Base-by-base conservation (phyloP, 1,140 invertebrate species). In the Bathynomus jamesi region DNA sequence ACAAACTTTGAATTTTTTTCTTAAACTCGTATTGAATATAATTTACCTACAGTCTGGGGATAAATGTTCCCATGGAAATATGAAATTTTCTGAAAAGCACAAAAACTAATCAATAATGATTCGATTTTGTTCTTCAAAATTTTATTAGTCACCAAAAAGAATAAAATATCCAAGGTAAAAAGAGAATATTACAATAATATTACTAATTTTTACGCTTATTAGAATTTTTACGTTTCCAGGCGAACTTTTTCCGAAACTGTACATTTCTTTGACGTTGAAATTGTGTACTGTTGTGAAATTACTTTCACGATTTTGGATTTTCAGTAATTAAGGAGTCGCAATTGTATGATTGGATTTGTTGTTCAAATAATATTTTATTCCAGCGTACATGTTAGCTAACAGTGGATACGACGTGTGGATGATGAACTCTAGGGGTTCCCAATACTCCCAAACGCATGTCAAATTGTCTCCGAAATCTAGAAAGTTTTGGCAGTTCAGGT, bases 341-440 rank as follows among this genome's bases (percentile, higher is more conserved):
- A 29, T 28, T 65, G 64, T 65, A 30, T 65, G 24, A 29, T 28
- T 65, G 64, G 28, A 30, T 65, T 28, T 65, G 64, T n/a, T 65
- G 64, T 65, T n/a, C n/a, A n/a, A n/a, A n/a, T 40, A 40, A 40
- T 53, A 17, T 53, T 3, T 64, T 5, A 3, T 63, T 67, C 66
- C 71, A 82, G 81, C 79, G 3, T 89, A 87, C 76, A 82, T 86
- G 31, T 81, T 92, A 71, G 88, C 88, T 0, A 90, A 93, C 78
- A 84, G 84, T 2, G 90, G 90, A 3, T 90, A 87, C 74, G 91
- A 93, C 81, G 87, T 93, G n/a, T 90, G 88, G 88, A 29, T 88
- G 70, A 86, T 86, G 17, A 91, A 91, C 83, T 85, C 83, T 25
- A 80, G 90, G 27, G 90, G 90, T 63, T 84, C 86, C 71, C 84